Conservation (phyloP, 2,113 vertebrate species). For the Microtus ochrogaster region DNA sequence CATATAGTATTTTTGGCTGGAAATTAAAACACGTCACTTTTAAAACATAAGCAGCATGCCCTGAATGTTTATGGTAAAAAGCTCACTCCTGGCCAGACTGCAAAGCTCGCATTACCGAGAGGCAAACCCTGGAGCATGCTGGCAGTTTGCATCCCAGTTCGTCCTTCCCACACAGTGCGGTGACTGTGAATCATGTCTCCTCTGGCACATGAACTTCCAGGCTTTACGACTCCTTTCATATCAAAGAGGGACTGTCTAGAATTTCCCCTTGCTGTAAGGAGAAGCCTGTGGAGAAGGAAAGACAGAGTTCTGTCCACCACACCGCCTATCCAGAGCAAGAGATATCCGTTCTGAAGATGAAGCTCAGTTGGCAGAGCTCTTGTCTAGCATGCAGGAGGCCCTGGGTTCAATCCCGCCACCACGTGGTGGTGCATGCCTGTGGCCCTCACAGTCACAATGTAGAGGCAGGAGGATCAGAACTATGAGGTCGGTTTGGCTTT, state of each 20-base stretch:
- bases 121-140: conserved; percentile 80
- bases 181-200: conserved; percentile 68
- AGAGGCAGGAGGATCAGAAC: not conserved
- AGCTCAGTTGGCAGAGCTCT: not conserved
- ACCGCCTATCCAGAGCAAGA: not conserved
- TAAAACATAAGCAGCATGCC: conserved; percentile 77
- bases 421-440: not conserved
- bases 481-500: not conserved
- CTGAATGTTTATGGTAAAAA: conserved; percentile 79
- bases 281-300: not conserved
- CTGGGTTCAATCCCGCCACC: not conserved
- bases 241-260: conserved; percentile 42
- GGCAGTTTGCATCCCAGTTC: conserved; percentile 76
- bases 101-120: conserved; percentile 60
- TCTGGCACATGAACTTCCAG: conserved; percentile 48
- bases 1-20: conserved; percentile 70
- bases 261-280: conserved; percentile 42
- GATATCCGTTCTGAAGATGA: not conserved
- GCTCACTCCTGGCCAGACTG: conserved; percentile 73
- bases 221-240: conserved; percentile 45
- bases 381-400: not conserved
- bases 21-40: conserved; percentile 79
- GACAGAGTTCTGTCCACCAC: not conserved
- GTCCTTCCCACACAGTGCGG: conserved; percentile 37
- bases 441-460: not conserved